Evolutionary conservation across 2,888 invertebrate genomes (phyloP).

Genomic region (Euzetes globulus): DNA sequence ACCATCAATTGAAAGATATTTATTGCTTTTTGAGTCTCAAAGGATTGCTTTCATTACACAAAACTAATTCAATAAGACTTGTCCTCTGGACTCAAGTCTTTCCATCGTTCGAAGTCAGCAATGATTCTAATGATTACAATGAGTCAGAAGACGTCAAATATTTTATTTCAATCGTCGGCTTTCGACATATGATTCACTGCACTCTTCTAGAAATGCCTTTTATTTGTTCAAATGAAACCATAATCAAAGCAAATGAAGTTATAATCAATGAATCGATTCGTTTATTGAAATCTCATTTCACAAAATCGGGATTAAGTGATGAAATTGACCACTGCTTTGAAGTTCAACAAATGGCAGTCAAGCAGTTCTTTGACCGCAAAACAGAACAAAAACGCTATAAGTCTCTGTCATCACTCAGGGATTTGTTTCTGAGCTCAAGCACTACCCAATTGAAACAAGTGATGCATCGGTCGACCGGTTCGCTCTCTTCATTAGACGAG

Average conservation of each 20-base stretch:
- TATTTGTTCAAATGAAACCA: not conserved
- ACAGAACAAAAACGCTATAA: not conserved
- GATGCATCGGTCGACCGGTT: not conserved
- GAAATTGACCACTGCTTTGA: not conserved
- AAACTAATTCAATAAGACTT: not conserved
- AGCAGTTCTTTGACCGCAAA: not conserved
- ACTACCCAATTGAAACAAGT: not conserved
- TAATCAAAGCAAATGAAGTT: not conserved
- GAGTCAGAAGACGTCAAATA: conserved; percentile 3
- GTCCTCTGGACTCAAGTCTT: not conserved
- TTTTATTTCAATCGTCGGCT: not conserved
- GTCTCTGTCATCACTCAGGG: not conserved
- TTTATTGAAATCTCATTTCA: conserved; percentile 11
- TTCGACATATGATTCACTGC: not conserved
- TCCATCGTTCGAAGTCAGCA: not conserved
- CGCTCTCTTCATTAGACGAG: not conserved
- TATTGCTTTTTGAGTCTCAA: not conserved
- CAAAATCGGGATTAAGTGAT: not conserved
- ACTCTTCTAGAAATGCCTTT: not conserved
- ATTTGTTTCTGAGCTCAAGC: not conserved
- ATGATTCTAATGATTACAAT: not conserved
- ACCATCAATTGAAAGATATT: conserved; percentile 9
- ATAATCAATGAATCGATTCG: conserved; percentile 17
- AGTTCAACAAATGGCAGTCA: not conserved
- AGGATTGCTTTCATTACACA: conserved; percentile 2